A percentile compares a stretch with the other conserved stretches of the same genome.
These are phyloP conservation scores for Crotalus horridus DNA, from an alignment of 2,113 vertebrate species.

Conservation along the genomic window DNA sequence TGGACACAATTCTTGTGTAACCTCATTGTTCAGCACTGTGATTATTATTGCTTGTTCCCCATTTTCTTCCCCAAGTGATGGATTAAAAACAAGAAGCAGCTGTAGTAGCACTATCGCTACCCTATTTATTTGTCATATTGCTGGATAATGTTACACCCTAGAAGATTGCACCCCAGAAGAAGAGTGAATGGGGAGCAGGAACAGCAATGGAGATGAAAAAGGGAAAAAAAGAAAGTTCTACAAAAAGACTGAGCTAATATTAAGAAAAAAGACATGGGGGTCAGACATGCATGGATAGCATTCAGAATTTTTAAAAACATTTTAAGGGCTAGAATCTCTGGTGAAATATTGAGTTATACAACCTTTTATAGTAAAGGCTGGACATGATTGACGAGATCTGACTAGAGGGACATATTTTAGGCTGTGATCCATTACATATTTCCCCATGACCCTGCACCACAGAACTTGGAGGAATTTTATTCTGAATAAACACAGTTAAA, in stretches of 20 bases:
- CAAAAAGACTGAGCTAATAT: background rate
- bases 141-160: background rate
- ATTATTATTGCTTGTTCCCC: background rate
- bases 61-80: background rate
- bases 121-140: background rate
- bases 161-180: background rate
- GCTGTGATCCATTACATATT: background rate
- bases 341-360: slow-evolving; percentile 43
- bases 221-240: background rate
- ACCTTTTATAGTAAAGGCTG: background rate
- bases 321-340: slow-evolving; percentile 50
- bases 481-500: background rate
- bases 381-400: background rate
- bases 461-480: background rate
- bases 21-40: background rate
- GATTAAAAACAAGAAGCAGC: background rate
- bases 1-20: background rate
- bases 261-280: background rate
- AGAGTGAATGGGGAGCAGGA: background rate
- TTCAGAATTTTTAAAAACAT: slow-evolving; percentile 43
- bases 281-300: slow-evolving; percentile 49
- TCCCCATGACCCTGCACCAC: background rate
- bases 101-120: background rate
- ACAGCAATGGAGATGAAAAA: background rate
- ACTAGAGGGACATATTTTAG: background rate